Evolutionary conservation across 2,113 vertebrate species (phyloP), one percentile per base, ranked within the genome.

Genomic region (Stegastes partitus): DNA sequence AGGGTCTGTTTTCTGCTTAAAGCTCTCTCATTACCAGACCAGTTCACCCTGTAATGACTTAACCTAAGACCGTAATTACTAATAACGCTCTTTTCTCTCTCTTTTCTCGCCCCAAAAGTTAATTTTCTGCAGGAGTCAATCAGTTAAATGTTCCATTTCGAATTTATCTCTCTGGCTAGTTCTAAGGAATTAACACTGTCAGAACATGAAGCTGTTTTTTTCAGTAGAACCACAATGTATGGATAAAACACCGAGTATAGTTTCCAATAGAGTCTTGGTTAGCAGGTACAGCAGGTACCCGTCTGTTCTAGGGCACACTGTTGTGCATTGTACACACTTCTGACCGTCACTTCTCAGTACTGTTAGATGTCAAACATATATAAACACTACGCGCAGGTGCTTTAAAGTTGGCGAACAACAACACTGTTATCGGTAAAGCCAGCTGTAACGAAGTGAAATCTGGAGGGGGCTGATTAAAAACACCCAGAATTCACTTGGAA

Each of bases 11-110:
- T 86, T 88, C 80, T 67, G 69, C 80, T 83, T 79, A 74, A 85
- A 83, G 72, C 70, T 61, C 77, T 65, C 83, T 92, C 91, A 92
- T 93, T 93, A 93, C 44, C 77, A 76, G 67, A 77, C 76, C 79
- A 79, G 57, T 83, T 91, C 68, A 75, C 25, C 59, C 64, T 58
- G 37, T 90, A 85, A 90, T 88, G 85, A 90, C 82, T 87, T 59
- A 77, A 71, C 79, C 62, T 76, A 79, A 81, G 65, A 86, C 82
- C 4, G 58, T 83, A 87, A 90, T 89, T 81, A 79, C 81, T 51
- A 77, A 68, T 55, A 67, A 75, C 58, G 51, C 73, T 72, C 55
- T 47, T 61, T 73, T 37, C 25, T 49, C 54, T 39, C 28, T 28
- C 19, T 77, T 65, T 47, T 65, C 56, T 26, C 42, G 6, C 9